A percentile compares a stretch with the other conserved stretches of the same genome.
Evolutionary conservation across 2,888 invertebrate genomes (phyloP).

Genomic region (Tortrix viridana): DNA sequence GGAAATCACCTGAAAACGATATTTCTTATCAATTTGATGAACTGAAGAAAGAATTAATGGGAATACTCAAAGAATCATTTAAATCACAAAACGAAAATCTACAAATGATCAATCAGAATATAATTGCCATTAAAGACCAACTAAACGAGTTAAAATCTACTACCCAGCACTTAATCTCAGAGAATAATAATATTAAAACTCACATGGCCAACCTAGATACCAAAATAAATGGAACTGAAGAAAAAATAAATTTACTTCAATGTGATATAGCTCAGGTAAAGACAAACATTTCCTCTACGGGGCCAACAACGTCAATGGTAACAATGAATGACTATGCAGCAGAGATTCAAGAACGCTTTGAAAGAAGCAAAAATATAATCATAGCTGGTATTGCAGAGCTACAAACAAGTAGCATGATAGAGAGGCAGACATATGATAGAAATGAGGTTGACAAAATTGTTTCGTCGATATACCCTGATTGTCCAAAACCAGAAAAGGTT

Average conservation of each 20-base stretch:
- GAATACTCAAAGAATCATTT: background rate
- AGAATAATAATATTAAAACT: constrained; percentile 27
- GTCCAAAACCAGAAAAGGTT: constrained; percentile 24
- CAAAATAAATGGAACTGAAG: constrained; percentile 8
- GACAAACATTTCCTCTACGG: background rate
- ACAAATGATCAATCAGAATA: constrained; percentile 20
- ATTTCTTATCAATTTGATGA: background rate
- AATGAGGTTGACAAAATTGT: constrained; percentile 18
- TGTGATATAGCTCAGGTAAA: constrained; percentile 20
- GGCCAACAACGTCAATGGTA: constrained; percentile 1
- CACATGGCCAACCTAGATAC: constrained; percentile 15
- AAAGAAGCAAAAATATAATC: constrained; percentile 26
- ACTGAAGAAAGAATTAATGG: background rate
- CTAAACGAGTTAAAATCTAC: constrained; percentile 23
- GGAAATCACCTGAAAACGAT: background rate
- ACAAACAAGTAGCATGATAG: background rate
- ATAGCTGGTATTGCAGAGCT: constrained; percentile 26
- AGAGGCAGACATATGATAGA: constrained; percentile 11
- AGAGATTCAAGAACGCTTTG: constrained; percentile 24
- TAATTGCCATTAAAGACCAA: constrained; percentile 33
- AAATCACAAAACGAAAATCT: constrained; percentile 27
- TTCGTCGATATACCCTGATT: constrained; percentile 6
- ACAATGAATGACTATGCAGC: constrained; percentile 14
- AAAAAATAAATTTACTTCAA: constrained; percentile 26
- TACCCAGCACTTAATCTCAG: constrained; percentile 22